Percentiles rank a stretch among this genome's conserved stretches.
Evolutionary conservation across 1,140 invertebrate genomes (phyloP).

Genomic region (Caerostris darwini): DNA sequence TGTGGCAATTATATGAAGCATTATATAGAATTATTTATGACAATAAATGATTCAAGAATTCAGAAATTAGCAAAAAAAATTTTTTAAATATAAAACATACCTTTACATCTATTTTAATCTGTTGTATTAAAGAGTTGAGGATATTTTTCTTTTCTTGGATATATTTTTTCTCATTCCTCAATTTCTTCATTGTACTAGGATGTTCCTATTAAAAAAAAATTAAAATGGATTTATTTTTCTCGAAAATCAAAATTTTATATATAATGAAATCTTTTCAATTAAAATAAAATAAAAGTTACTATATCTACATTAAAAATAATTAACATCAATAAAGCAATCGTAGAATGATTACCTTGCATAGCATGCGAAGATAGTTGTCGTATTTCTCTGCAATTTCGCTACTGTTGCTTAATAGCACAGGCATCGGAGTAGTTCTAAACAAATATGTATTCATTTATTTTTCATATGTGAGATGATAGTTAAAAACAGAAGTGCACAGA

Average conservation of each 20-base stretch:
- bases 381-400: slow-evolving; percentile 7
- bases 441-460: not conserved
- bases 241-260: too few species aligned
- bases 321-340: not conserved
- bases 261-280: too few species aligned
- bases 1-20: too few species aligned
- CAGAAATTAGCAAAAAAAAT: not conserved
- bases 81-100: not conserved
- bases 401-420: slow-evolving; percentile 11
- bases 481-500: too few species aligned
- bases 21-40: too few species aligned
- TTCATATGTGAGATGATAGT: too few species aligned
- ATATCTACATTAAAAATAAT: not conserved
- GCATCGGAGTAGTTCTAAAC: not conserved
- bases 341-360: not conserved
- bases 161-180: not conserved
- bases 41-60: not conserved
- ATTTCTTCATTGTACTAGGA: not conserved
- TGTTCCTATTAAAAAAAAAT: not conserved
- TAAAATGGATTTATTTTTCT: not conserved
- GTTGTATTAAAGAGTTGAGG: not conserved
- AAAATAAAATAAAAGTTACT: too few species aligned
- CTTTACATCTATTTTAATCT: not conserved
- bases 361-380: not conserved
- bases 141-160: not conserved